Percentiles rank a stretch among this genome's conserved stretches.
Evolutionary conservation across 2,113 vertebrate species (phyloP).

Genomic region (Myiagra hebetior): DNA sequence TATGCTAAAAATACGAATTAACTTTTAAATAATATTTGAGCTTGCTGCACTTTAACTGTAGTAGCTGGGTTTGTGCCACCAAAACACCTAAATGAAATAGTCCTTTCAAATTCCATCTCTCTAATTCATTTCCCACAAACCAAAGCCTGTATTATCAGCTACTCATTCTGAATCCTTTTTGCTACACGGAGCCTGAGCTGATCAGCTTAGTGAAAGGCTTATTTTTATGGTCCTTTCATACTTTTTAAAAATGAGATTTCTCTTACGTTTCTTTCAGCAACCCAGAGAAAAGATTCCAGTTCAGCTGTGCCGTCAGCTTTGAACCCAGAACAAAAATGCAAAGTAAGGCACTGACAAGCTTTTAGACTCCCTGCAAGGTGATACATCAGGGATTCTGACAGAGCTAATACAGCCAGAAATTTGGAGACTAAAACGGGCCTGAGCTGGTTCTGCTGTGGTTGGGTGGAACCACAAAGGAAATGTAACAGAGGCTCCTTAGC

Average conservation of each 20-base stretch:
- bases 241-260: conserved; percentile 37
- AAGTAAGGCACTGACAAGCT: conserved; percentile 38
- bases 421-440: background rate
- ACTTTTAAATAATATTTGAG: conserved; percentile 79
- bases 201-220: conserved; percentile 60
- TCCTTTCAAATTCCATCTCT: background rate
- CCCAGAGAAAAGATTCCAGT: conserved; percentile 18
- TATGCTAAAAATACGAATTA: conserved; percentile 80
- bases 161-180: conserved; percentile 34
- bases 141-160: conserved; percentile 52
- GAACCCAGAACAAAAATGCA: conserved; percentile 47
- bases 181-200: conserved; percentile 33
- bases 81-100: conserved; percentile 66
- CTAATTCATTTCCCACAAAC: conserved; percentile 66
- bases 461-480: background rate
- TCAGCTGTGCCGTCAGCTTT: background rate
- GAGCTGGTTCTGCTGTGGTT: background rate
- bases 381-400: conserved; percentile 19
- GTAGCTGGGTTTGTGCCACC: conserved; percentile 31
- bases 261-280: conserved; percentile 20
- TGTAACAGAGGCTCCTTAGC: background rate
- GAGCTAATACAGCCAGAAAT: background rate
- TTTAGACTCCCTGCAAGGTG: conserved; percentile 35
- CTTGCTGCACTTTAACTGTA: conserved; percentile 46
- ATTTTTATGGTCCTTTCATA: conserved; percentile 42